Percentiles rank a stretch among this genome's conserved stretches.
Conservation (phyloP, 2,888 invertebrate genomes). For the Endotricha flammealis region DNA sequence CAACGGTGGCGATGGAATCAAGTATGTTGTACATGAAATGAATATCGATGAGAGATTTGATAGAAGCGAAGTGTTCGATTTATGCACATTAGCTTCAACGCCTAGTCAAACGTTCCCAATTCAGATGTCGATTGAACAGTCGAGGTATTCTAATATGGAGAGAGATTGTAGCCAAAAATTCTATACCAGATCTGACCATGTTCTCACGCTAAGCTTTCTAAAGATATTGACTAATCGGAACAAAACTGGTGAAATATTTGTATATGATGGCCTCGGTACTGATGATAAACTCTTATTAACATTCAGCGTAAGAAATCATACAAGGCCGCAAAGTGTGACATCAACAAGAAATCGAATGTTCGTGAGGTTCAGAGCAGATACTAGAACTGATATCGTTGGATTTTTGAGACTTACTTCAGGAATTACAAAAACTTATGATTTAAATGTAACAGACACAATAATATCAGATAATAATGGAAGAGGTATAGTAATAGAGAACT, state of each 20-base stretch:
- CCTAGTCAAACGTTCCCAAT: slow-evolving; percentile 93
- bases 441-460: slow-evolving; percentile 90
- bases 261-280: slow-evolving; percentile 87
- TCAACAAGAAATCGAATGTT: slow-evolving; percentile 88
- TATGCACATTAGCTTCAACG: slow-evolving; percentile 90
- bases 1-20: slow-evolving; percentile 94
- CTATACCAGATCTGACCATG: slow-evolving; percentile 86
- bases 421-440: slow-evolving; percentile 87
- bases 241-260: slow-evolving; percentile 84
- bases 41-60: slow-evolving; percentile 86
- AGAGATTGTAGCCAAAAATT: slow-evolving; percentile 89
- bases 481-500: slow-evolving; percentile 95
- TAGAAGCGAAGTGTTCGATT: slow-evolving; percentile 86
- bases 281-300: slow-evolving; percentile 84
- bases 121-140: slow-evolving; percentile 89
- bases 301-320: slow-evolving; percentile 88
- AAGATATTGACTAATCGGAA: slow-evolving; percentile 87
- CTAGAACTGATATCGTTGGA: slow-evolving; percentile 84
- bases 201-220: slow-evolving; percentile 91
- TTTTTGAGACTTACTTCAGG: slow-evolving; percentile 89
- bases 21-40: slow-evolving; percentile 90
- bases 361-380: slow-evolving; percentile 86
- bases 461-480: slow-evolving; percentile 94
- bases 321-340: slow-evolving; percentile 92
- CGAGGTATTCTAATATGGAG: slow-evolving; percentile 82